Evolutionary conservation across 2,797 vertebrate species (phyloP).

Genomic region (Coccyzus lansbergi): DNA sequence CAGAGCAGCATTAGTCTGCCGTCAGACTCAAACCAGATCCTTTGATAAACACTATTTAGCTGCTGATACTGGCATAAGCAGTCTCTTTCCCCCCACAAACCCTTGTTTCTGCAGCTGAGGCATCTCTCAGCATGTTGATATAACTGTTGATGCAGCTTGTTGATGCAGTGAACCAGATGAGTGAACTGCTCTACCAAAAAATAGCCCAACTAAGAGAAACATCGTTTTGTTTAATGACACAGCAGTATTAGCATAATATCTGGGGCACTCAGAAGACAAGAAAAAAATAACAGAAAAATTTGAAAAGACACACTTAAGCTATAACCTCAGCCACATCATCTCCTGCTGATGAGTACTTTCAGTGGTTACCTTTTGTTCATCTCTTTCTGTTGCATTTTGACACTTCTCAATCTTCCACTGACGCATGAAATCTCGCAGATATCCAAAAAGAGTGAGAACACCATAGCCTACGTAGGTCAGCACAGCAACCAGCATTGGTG

Average conservation of each 20-base stretch:
- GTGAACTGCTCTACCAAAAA: background rate
- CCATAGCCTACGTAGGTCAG: conserved; percentile 97
- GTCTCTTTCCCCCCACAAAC: background rate
- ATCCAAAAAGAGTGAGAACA: conserved; percentile 96
- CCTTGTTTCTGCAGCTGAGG: background rate
- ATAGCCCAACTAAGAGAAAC: background rate
- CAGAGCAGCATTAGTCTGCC: background rate
- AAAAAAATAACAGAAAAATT: background rate
- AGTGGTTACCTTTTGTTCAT: conserved; percentile 89
- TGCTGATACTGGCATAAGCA: background rate
- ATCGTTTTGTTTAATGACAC: background rate
- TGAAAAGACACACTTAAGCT: background rate
- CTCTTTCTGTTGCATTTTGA: conserved; percentile 90
- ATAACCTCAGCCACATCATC: background rate
- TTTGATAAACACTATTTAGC: background rate
- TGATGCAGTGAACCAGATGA: background rate
- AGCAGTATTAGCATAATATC: background rate
- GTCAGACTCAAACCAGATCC: background rate
- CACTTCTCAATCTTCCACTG: conserved; percentile 96
- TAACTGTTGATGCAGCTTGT: background rate
- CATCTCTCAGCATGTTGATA: background rate
- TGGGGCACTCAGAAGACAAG: background rate
- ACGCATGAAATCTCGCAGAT: conserved; percentile 93
- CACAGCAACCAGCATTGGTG: conserved; percentile 93
- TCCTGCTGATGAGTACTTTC: background rate